Percentiles rank a stretch among this genome's conserved stretches.
phyloP scores from a whole-genome alignment of 2,797 vertebrate species.

The Gymnothorax javanicus region DNA sequence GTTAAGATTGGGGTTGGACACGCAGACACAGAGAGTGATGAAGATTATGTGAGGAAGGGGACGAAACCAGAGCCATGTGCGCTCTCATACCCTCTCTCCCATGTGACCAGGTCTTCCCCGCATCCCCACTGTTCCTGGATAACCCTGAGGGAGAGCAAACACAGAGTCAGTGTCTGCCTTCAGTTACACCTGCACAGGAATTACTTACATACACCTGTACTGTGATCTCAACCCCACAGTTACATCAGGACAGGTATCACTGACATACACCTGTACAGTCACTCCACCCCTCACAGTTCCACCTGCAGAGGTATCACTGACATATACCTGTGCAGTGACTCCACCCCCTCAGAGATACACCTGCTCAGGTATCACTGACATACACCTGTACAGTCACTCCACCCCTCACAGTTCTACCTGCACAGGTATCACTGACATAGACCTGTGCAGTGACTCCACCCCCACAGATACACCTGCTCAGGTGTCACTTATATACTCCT shows the following conservation, averaged over 20 bases:
- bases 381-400: conserved; percentile 24
- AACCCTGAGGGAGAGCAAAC: conserved; percentile 68
- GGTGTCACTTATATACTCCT: conserved; percentile 85
- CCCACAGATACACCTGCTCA: conserved; percentile 23
- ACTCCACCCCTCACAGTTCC: no score
- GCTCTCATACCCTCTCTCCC: conserved; percentile 75
- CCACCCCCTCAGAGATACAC: background rate
- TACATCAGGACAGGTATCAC: background rate
- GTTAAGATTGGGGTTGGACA: no score
- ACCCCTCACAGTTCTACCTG: no score
- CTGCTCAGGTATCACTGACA: conserved; percentile 53
- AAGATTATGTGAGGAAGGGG: background rate
- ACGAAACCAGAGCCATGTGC: background rate
- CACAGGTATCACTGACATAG: no score
- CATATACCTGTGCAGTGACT: background rate
- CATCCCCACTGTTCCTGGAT: conserved; percentile 73
- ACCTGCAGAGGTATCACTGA: no score
- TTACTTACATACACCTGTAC: conserved; percentile 90
- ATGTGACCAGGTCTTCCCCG: conserved; percentile 72
- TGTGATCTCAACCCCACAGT: conserved; percentile 14
- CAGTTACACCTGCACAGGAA: conserved; percentile 38
- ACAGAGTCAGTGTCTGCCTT: background rate
- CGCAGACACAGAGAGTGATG: background rate
- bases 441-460: background rate
- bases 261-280: no score